Conservation (phyloP, 2,113 vertebrate species). For the Mormyrus lacerda region DNA sequence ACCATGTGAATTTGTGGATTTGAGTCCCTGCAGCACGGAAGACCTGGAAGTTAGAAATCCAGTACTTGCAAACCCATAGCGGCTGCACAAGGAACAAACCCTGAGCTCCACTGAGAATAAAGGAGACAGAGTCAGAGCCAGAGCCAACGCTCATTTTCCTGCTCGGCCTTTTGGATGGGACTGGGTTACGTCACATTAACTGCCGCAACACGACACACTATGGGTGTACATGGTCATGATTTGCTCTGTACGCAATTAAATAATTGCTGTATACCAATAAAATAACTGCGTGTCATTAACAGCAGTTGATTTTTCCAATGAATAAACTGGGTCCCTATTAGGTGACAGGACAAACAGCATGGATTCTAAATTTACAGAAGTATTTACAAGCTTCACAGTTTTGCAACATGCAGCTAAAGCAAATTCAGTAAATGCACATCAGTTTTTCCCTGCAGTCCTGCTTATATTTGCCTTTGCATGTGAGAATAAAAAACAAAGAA, state of each 20-base stretch:
- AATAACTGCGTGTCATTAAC: background rate
- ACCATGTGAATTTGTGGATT: background rate
- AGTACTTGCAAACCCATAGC: background rate
- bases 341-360: background rate
- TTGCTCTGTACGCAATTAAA: background rate
- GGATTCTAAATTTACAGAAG: background rate
- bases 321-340: background rate
- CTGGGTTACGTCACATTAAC: background rate
- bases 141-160: background rate
- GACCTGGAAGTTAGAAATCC: background rate
- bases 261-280: background rate
- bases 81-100: background rate
- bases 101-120: background rate
- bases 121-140: background rate
- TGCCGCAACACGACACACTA: background rate
- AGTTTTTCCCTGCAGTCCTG: background rate
- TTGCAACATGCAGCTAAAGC: background rate
- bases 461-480: background rate
- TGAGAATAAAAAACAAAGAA: background rate
- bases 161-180: background rate
- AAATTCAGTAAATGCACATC: background rate
- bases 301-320: background rate
- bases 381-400: background rate
- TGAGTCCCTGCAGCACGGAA: background rate
- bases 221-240: background rate